Evolutionary conservation across 1,140 invertebrate species (phyloP).

Genomic region (Aradophagus sp.): DNA sequence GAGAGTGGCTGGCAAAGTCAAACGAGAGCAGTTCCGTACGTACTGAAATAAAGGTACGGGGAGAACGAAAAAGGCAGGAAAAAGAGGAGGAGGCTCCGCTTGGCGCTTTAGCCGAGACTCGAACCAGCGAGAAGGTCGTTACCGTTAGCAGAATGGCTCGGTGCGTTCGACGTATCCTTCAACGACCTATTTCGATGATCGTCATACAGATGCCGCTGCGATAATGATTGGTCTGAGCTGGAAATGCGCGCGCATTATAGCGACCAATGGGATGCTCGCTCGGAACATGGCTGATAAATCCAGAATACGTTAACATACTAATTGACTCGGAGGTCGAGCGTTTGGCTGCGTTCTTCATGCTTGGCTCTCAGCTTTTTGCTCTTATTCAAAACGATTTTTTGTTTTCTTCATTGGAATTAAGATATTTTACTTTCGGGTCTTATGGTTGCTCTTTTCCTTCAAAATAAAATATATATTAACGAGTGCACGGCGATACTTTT

Average conservation of each 20-base stretch:
- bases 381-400: conserved; percentile 25
- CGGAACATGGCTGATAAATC: conserved; percentile 46
- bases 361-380: conserved; percentile 19
- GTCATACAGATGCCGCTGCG: conserved; percentile 74
- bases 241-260: conserved; percentile 50
- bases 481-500: no score
- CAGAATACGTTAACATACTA: conserved; percentile 46
- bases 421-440: conserved; percentile 34
- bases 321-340: conserved; percentile 30
- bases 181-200: conserved; percentile 75
- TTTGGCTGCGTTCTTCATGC: conserved; percentile 14
- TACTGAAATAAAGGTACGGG: conserved; percentile 34
- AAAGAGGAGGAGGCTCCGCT: conserved; percentile 1
- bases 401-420: conserved; percentile 25
- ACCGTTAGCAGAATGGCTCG: conserved; percentile 74
- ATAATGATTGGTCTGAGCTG: conserved; percentile 67
- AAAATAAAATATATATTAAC: no score
- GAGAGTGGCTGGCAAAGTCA: conserved; percentile 15
- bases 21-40: conserved; percentile 18
- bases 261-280: conserved; percentile 26
- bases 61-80: conserved; percentile 31
- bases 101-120: conserved; percentile 70
- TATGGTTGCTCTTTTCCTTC: no score
- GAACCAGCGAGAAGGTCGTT: conserved; percentile 71
- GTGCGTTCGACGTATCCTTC: conserved; percentile 61